Evolutionary conservation across 2,797 vertebrate genomes (phyloP).

Genomic region (Sphenopsis melanotis): DNA sequence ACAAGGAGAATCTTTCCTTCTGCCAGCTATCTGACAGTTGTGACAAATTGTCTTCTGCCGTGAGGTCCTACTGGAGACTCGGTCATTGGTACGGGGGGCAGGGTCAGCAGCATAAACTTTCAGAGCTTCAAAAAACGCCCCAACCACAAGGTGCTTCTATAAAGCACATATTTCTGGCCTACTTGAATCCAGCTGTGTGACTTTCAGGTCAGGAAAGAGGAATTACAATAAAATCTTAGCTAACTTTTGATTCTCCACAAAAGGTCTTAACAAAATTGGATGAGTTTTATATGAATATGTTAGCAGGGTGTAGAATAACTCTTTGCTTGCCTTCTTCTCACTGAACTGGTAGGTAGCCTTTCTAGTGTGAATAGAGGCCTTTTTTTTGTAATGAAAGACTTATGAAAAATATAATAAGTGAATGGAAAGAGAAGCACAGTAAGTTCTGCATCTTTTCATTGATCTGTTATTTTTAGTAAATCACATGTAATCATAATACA

Average conservation of each 20-base stretch:
- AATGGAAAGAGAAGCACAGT: constrained; percentile 27
- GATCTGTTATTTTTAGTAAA: constrained; percentile 52
- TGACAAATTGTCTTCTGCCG: constrained; percentile 7
- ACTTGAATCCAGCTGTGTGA: constrained; percentile 64
- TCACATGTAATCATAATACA: constrained; percentile 33
- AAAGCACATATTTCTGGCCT: constrained; percentile 49
- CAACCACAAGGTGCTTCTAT: constrained; percentile 33
- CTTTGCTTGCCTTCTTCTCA: constrained; percentile 50
- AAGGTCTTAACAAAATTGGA: constrained; percentile 63
- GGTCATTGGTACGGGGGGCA: not conserved
- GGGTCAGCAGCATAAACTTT: constrained; percentile 38
- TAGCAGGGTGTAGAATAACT: constrained; percentile 62
- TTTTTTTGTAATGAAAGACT: constrained; percentile 54
- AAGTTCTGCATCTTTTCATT: constrained; percentile 36
- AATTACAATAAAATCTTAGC: constrained; percentile 56
- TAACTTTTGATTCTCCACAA: constrained; percentile 64
- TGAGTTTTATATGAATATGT: constrained; percentile 57
- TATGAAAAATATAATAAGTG: constrained; percentile 56
- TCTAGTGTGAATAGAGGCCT: constrained; percentile 47
- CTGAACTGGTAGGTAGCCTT: constrained; percentile 51
- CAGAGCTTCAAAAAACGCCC: constrained; percentile 33
- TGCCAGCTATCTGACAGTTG: not conserved
- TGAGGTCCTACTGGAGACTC: constrained; percentile 13
- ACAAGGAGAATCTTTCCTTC: constrained; percentile 13
- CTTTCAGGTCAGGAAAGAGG: constrained; percentile 58